Conservation (phyloP, 2,888 invertebrate genomes). For the Leptarthrus brevirostris region DNA sequence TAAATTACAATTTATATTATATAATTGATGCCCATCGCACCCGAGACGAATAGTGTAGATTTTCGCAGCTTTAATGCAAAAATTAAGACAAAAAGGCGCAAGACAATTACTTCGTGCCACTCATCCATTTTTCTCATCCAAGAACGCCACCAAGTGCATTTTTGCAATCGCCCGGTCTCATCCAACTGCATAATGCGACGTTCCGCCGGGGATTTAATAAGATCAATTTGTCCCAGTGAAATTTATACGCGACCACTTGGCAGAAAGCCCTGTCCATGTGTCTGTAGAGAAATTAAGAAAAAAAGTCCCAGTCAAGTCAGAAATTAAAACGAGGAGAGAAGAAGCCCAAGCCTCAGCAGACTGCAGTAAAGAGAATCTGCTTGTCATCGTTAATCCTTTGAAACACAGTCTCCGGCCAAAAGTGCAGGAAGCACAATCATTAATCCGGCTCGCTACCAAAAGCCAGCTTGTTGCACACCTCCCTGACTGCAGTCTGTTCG, state of each 20-base stretch:
- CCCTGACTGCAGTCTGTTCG: not conserved
- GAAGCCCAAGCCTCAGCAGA: not conserved
- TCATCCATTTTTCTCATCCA: not conserved
- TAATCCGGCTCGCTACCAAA: not conserved
- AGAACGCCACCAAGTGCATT: not conserved
- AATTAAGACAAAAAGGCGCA: not conserved
- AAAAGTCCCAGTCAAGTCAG: not conserved
- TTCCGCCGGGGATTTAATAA: conserved; percentile 43
- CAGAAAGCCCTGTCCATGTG: conserved; percentile 9
- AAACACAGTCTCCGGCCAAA: conserved; percentile 16
- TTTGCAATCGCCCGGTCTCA: conserved; percentile 25
- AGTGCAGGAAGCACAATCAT: not conserved
- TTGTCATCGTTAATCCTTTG: conserved; percentile 12
- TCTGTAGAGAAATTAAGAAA: not conserved
- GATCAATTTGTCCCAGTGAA: conserved; percentile 44
- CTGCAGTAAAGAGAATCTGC: not conserved
- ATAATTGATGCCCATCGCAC: too few species aligned
- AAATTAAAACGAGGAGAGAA: conserved; percentile 3
- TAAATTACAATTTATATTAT: too few species aligned
- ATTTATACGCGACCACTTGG: conserved; percentile 43
- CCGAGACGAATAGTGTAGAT: too few species aligned
- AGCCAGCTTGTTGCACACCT: conserved; percentile 17
- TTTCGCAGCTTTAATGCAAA: not conserved
- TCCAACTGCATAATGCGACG: conserved; percentile 24
- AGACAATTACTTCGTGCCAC: not conserved